Evolutionary conservation across 2,888 invertebrate genomes (phyloP).

Genomic region (Troides helena): DNA sequence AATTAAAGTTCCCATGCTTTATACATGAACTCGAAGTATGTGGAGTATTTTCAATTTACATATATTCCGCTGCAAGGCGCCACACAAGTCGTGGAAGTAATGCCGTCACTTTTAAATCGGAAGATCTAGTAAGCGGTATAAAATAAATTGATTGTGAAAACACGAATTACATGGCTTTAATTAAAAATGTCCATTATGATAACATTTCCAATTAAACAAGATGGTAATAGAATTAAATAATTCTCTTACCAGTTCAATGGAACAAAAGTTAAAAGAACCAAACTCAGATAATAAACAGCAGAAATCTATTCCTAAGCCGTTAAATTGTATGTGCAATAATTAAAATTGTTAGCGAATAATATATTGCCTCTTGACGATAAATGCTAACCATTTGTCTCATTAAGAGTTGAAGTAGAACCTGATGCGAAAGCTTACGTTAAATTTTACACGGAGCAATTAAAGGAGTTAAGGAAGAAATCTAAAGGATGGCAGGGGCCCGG

Average conservation of each 20-base stretch:
- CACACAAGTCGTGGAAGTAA: constrained; percentile 14
- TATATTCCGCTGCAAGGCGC: constrained; percentile 17
- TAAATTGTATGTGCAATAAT: too few species aligned
- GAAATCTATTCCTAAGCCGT: too few species aligned
- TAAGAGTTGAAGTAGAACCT: neutral
- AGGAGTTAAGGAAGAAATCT: constrained; percentile 27
- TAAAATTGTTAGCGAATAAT: too few species aligned
- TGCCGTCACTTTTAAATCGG: constrained; percentile 11
- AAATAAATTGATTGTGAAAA: neutral
- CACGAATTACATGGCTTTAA: too few species aligned
- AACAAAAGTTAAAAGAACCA: too few species aligned
- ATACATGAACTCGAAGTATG: constrained; percentile 19
- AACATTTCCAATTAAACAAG: too few species aligned
- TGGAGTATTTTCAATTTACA: constrained; percentile 27
- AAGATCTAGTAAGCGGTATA: constrained; percentile 2
- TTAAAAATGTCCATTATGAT: too few species aligned
- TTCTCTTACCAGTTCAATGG: too few species aligned
- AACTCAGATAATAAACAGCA: too few species aligned
- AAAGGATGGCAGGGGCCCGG: constrained; percentile 24
- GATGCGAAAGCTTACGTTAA: constrained; percentile 22
- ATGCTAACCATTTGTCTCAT: too few species aligned
- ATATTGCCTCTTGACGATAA: too few species aligned
- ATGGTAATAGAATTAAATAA: too few species aligned
- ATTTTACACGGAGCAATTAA: constrained; percentile 24
- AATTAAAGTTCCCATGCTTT: constrained; percentile 11